Conservation (phyloP, 2,888 invertebrate genomes). For the Diadromus collaris region DNA sequence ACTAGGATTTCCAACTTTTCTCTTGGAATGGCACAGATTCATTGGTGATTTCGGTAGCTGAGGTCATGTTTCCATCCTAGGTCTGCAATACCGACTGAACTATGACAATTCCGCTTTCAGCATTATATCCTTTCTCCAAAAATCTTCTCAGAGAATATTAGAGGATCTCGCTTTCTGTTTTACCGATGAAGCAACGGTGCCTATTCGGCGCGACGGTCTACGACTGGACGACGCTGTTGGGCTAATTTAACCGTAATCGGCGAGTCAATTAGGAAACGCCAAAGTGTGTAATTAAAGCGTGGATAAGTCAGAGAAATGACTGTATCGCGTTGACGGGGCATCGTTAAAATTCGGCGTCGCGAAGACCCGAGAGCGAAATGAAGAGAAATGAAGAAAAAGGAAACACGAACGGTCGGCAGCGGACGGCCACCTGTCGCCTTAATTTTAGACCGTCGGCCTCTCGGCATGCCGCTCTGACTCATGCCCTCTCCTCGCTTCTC, state of each 20-base stretch:
- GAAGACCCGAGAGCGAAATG: neutral
- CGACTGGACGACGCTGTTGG: neutral
- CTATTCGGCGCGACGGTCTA: neutral
- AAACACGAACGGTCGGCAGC: constrained; percentile 44
- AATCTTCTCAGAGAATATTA: neutral
- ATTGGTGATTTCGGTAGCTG: neutral
- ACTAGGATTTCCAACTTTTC: constrained; percentile 1
- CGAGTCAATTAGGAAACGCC: constrained; percentile 45
- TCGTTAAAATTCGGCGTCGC: constrained; percentile 29
- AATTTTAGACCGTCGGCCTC: constrained; percentile 58
- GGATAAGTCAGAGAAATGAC: neutral
- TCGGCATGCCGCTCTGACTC: constrained; percentile 52
- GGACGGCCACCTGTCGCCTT: constrained; percentile 59
- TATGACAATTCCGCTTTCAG: neutral
- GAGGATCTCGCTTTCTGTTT: neutral
- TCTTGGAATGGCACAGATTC: neutral
- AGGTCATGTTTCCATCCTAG: neutral
- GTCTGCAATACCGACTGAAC: neutral
- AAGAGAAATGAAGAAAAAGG: constrained; percentile 25
- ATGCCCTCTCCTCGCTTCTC: constrained; percentile 38
- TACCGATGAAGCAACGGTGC: neutral
- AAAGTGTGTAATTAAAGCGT: constrained; percentile 41
- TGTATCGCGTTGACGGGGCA: constrained; percentile 43
- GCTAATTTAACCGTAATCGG: neutral
- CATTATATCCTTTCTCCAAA: neutral